Conservation (phyloP, 2,797 vertebrate species). For the Pteropus rufus region DNA sequence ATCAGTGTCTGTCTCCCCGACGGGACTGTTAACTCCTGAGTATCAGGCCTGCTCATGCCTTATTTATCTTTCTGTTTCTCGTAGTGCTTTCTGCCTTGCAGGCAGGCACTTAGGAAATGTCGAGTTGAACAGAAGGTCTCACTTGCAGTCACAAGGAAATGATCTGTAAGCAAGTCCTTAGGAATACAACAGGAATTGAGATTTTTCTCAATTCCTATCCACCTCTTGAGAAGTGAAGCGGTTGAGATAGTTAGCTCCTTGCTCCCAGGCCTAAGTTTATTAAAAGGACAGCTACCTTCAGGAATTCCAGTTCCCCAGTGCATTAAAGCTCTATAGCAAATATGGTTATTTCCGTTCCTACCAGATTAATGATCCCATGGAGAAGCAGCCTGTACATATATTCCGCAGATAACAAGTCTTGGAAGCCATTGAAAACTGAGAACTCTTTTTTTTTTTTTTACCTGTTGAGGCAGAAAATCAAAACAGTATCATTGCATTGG, state of each 20-base stretch:
- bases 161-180: neutral
- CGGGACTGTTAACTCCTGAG: conserved; percentile 30
- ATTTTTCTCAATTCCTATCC: neutral
- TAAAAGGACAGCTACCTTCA: conserved; percentile 28
- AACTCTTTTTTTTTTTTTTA: neutral
- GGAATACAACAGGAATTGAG: neutral
- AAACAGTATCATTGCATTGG: neutral
- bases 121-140: neutral
- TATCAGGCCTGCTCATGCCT: conserved; percentile 32
- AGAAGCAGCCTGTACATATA: neutral
- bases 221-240: neutral
- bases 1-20: conserved; percentile 26
- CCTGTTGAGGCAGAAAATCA: neutral
- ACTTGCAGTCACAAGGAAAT: neutral
- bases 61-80: conserved; percentile 50
- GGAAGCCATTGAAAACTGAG: neutral
- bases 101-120: neutral
- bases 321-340: conserved; percentile 14
- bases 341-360: conserved; percentile 40
- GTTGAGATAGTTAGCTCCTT: neutral
- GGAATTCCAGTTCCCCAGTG: conserved; percentile 6
- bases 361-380: conserved; percentile 2
- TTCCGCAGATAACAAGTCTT: neutral
- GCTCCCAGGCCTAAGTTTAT: neutral
- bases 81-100: neutral